Evolutionary conservation across 2,113 vertebrate species (phyloP).

Genomic region (Bombycilla garrulus): DNA sequence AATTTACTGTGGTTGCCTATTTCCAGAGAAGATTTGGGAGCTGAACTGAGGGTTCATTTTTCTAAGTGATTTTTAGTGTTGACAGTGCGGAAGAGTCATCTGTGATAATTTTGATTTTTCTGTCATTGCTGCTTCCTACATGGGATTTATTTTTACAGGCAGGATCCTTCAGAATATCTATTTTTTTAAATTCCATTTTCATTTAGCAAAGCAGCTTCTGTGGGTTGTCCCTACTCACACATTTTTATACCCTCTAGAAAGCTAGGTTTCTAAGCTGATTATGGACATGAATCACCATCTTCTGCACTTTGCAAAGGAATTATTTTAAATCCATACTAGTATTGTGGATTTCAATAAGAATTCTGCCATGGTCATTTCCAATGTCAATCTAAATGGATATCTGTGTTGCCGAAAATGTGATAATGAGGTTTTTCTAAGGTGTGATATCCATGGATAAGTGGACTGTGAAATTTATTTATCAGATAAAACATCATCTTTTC

Average conservation of each 20-base stretch:
- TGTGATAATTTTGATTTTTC: conserved; percentile 30
- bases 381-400: not conserved
- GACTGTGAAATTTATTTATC: not conserved
- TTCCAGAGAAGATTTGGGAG: not conserved
- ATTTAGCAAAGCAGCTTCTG: conserved; percentile 21
- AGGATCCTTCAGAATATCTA: conserved; percentile 24
- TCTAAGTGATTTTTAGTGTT: conserved; percentile 5
- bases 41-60: conserved; percentile 19
- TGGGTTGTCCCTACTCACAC: not conserved
- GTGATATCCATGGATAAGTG: not conserved
- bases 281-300: not conserved
- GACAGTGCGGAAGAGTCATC: conserved; percentile 2
- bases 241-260: not conserved
- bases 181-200: conserved; percentile 4
- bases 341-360: not conserved
- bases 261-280: not conserved
- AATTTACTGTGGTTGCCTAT: conserved; percentile 25
- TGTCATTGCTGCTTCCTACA: conserved; percentile 37
- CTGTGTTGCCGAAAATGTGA: fast-evolving
- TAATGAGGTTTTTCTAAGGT: not conserved
- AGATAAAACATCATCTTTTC: not conserved
- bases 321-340: not conserved
- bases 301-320: not conserved
- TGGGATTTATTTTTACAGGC: conserved; percentile 47
- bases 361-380: not conserved